Percentiles rank a stretch among this genome's conserved stretches.
These are phyloP conservation scores for Gorilla gorilla DNA, from an alignment of 2,113 vertebrate genomes.

Conservation along the genomic window DNA sequence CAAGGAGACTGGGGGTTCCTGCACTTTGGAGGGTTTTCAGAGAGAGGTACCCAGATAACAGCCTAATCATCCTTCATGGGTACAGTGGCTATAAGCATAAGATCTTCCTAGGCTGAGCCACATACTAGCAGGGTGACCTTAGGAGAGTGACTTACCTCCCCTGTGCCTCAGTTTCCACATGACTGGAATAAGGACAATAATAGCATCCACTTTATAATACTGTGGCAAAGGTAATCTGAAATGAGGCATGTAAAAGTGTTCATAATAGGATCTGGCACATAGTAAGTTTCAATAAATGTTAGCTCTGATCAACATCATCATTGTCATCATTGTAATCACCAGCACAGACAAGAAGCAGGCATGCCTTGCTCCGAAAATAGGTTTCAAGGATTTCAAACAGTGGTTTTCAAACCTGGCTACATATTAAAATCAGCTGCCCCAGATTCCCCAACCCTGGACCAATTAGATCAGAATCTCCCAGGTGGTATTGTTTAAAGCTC, in stretches of 20 bases:
- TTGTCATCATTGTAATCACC: background rate
- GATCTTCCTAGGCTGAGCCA: background rate
- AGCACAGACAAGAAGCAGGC: slow-evolving; percentile 67
- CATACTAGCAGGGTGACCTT: background rate
- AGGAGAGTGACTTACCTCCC: background rate
- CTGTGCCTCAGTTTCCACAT: background rate
- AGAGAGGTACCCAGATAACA: background rate
- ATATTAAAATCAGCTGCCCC: background rate
- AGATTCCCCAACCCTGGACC: background rate
- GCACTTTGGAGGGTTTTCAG: background rate
- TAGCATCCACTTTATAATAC: background rate
- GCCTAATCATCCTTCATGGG: background rate
- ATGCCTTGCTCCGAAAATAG: slow-evolving; percentile 65
- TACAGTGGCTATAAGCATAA: background rate
- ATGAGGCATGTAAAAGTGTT: background rate
- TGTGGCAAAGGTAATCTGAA: background rate
- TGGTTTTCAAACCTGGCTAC: background rate
- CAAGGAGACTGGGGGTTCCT: background rate
- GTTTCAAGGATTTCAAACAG: slow-evolving; percentile 67
- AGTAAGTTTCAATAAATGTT: background rate
- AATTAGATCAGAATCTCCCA: background rate
- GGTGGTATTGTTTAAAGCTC: background rate
- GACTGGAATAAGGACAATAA: background rate
- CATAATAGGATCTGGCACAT: background rate
- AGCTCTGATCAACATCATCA: background rate